These are phyloP conservation scores for Halesus radiatus DNA, from an alignment of 1,140 invertebrate genomes.

Conservation along the genomic window DNA sequence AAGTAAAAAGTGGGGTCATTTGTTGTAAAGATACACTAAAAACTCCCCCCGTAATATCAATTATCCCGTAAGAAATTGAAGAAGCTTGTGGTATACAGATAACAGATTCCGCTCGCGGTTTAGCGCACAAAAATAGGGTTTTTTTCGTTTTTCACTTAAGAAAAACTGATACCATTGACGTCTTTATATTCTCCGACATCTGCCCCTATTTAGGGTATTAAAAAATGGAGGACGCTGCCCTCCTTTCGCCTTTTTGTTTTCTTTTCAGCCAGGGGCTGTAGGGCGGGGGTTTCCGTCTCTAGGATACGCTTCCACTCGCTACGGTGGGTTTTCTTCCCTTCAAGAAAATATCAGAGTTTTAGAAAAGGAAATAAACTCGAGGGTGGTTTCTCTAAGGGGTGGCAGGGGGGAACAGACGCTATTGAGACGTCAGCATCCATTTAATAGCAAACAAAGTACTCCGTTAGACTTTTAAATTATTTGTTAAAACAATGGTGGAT, in stretches of 20 bases:
- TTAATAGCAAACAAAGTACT: background rate
- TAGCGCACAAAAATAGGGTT: slow-evolving; percentile 25
- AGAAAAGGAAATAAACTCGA: slow-evolving; percentile 6
- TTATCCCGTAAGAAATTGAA: slow-evolving; percentile 57
- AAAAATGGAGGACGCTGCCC: slow-evolving; percentile 44
- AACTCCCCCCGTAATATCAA: slow-evolving; percentile 52
- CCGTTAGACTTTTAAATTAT: too few relatives aligned
- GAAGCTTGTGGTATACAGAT: slow-evolving; percentile 45
- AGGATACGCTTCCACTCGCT: slow-evolving; percentile 28
- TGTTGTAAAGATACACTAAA: slow-evolving; percentile 9
- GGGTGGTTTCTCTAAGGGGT: slow-evolving; percentile 3
- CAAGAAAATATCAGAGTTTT: slow-evolving; percentile 26
- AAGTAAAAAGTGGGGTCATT: slow-evolving; percentile 10
- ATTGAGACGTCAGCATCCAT: slow-evolving; percentile 23
- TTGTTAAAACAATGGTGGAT: too few relatives aligned
- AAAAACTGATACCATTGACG: slow-evolving; percentile 58
- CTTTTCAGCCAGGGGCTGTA: background rate
- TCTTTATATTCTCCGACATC: slow-evolving; percentile 44
- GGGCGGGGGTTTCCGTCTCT: slow-evolving; percentile 1
- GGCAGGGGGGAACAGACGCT: background rate
- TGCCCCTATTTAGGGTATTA: slow-evolving; percentile 57
- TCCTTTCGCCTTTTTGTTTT: slow-evolving; percentile 18
- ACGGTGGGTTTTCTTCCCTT: slow-evolving; percentile 21
- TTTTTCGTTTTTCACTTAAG: slow-evolving; percentile 42
- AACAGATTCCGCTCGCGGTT: slow-evolving; percentile 10